These are phyloP conservation scores for Drosophila tristis DNA, from an alignment of 1,140 invertebrate species.

Conservation along the genomic window DNA sequence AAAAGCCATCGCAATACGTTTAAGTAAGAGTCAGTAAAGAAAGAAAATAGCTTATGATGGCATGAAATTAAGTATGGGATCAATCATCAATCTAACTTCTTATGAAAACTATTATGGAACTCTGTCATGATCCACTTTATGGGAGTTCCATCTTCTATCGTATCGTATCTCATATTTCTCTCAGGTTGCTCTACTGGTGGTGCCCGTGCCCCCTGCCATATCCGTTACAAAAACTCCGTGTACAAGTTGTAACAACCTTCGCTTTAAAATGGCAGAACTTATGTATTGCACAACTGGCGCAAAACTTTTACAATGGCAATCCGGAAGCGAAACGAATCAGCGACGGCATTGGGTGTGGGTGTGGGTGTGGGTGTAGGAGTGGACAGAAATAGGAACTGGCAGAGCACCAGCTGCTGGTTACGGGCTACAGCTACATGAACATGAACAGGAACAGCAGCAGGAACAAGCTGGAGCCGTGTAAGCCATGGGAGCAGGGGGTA, in stretches of 20 bases:
- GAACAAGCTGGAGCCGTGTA: slow-evolving; percentile 41
- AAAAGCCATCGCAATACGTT: background rate
- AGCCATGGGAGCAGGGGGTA: slow-evolving; percentile 17
- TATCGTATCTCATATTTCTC: slow-evolving; percentile 2
- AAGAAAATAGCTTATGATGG: no score
- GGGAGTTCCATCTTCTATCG: background rate
- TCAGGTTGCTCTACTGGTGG: background rate
- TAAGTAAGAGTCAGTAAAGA: no score
- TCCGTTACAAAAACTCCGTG: slow-evolving; percentile 36
- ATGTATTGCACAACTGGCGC: slow-evolving; percentile 58
- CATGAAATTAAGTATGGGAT: no score
- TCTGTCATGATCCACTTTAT: background rate
- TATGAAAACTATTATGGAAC: no score
- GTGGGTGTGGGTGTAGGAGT: background rate
- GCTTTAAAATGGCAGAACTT: slow-evolving; percentile 45
- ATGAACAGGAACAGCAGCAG: slow-evolving; percentile 19
- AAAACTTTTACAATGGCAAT: slow-evolving; percentile 67
- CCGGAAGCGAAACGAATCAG: slow-evolving; percentile 31
- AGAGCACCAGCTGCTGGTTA: slow-evolving; percentile 44
- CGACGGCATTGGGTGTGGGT: background rate
- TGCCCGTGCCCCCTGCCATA: background rate
- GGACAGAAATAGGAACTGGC: slow-evolving; percentile 10
- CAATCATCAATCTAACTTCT: no score
- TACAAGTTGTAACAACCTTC: slow-evolving; percentile 41
- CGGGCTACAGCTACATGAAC: slow-evolving; percentile 11